phyloP scores from a whole-genome alignment of 2,888 invertebrate genomes.

The Pemphredon lugubris region DNA sequence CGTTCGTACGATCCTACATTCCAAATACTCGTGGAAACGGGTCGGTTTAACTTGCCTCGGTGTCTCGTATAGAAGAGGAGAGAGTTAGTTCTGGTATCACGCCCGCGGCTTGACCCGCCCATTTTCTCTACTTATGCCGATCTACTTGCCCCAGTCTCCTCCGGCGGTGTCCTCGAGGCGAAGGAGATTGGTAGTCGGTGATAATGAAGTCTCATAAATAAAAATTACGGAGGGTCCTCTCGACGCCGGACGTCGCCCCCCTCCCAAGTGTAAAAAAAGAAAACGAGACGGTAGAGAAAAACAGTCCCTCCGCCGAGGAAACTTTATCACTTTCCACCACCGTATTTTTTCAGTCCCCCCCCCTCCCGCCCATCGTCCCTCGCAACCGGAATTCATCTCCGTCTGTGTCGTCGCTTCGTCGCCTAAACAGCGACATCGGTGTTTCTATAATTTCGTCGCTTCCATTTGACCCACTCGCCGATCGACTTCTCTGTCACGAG shows the following conservation, averaged over 20 bases:
- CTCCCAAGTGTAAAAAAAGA: neutral
- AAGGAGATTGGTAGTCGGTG: slow-evolving; percentile 55
- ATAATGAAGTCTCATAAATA: slow-evolving; percentile 69
- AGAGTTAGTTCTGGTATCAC: slow-evolving; percentile 13
- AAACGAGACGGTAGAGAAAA: slow-evolving; percentile 33
- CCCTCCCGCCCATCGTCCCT: slow-evolving; percentile 1
- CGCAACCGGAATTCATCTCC: neutral
- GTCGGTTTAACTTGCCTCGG: slow-evolving; percentile 12
- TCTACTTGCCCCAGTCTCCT: slow-evolving; percentile 8
- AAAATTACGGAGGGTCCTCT: slow-evolving; percentile 63
- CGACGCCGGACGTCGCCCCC: slow-evolving; percentile 13
- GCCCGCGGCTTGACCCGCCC: neutral
- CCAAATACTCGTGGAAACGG: no score
- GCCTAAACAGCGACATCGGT: neutral
- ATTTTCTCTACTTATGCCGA: slow-evolving; percentile 26
- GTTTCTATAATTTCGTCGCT: no score
- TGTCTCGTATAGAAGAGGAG: slow-evolving; percentile 1
- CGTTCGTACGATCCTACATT: no score
- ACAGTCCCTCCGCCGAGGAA: slow-evolving; percentile 55
- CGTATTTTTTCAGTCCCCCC: slow-evolving; percentile 28
- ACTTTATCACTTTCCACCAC: slow-evolving; percentile 71
- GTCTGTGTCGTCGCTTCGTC: neutral
- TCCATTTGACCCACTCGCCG: neutral
- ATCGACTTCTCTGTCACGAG: slow-evolving; percentile 4
- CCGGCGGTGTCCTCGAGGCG: slow-evolving; percentile 20